Percentiles rank a stretch among this genome's conserved stretches.
Conservation (phyloP, 2,113 vertebrate species). For the Mustelus asterias region DNA sequence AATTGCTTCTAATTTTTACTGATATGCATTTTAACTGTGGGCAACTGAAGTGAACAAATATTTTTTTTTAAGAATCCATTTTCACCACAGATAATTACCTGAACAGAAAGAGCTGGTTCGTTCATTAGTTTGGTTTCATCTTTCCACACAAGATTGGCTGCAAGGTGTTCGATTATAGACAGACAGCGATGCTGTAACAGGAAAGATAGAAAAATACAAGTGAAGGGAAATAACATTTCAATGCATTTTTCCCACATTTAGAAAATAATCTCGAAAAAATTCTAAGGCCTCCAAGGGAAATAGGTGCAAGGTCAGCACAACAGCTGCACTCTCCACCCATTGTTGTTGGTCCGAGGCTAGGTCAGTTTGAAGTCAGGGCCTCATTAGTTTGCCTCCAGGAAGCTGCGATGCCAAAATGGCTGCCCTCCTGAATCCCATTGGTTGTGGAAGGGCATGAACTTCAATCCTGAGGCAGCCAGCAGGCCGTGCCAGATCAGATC, state of each 20-base stretch:
- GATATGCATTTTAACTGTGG: not conserved
- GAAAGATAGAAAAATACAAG: not conserved
- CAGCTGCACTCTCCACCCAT: not conserved
- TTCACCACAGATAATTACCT: not conserved
- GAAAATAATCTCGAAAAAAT: not conserved
- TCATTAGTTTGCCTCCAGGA: not conserved
- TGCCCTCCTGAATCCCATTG: not conserved
- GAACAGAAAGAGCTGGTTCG: not conserved
- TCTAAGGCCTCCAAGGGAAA: not conserved
- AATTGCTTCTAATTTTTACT: not conserved
- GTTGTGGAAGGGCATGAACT: not conserved
- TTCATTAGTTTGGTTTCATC: not conserved
- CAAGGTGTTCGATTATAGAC: constrained; percentile 21
- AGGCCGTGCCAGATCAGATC: not conserved
- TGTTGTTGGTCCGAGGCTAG: not conserved
- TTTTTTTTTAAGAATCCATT: not conserved
- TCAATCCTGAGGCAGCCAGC: not conserved
- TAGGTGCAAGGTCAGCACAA: not conserved
- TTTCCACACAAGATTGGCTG: constrained; percentile 25
- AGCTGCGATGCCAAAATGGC: not conserved
- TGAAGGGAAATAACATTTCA: not conserved
- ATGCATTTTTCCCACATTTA: not conserved
- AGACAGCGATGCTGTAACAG: not conserved
- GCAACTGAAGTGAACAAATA: not conserved
- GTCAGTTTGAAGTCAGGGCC: not conserved